Base-by-base conservation (phyloP, 2,113 vertebrate species). In the Rafetus swinhoei region DNA sequence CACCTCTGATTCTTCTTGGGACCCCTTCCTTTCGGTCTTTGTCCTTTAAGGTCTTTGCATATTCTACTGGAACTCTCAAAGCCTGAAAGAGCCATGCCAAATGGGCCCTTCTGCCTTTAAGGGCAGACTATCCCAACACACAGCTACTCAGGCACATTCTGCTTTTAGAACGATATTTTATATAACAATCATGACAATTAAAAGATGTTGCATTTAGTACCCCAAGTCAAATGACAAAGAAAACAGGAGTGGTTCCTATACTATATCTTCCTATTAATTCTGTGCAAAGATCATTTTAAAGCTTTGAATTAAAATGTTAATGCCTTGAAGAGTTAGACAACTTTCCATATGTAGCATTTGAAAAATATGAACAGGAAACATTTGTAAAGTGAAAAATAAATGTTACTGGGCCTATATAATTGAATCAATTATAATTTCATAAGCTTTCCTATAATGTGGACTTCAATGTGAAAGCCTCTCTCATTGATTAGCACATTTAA, bases 361-460 rank as follows among this genome's bases (percentile, higher is more conserved):
- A 96, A 90, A 18, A 84, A 22, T 39, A 85, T 11, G 82, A 85
- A 82, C 29, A 22, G 3, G 65, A 56, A 92, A 81, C 45, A 76
- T 60, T 79, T 86, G 82, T 79, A 55, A 84, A 87, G 29, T 93
- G 88, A 87, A 92, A 95, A 92, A 56, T 83, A 53, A 84, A 89
- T 76, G 29, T 29, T 22, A 92, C 57, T 62, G 32, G 79, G 32
- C 35, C n/a, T 92, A 27, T 29, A 88, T 92, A 87, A 53, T 32
- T 92, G 91, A 94, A 94, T 89, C 9, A 92, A 93, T 82, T 92
- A 92, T 9, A 59, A 4, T 90, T 84, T 89, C 88, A 87, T 29
- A 90, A 90, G 45, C 15, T 87, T 55, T 21, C 9, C 24, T 55
- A 55, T 32, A 86, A 74, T 54, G 24, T 82, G 54, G 65, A 79